phyloP scores from a whole-genome alignment of 2,113 vertebrate genomes.

The Pimephales promelas region DNA sequence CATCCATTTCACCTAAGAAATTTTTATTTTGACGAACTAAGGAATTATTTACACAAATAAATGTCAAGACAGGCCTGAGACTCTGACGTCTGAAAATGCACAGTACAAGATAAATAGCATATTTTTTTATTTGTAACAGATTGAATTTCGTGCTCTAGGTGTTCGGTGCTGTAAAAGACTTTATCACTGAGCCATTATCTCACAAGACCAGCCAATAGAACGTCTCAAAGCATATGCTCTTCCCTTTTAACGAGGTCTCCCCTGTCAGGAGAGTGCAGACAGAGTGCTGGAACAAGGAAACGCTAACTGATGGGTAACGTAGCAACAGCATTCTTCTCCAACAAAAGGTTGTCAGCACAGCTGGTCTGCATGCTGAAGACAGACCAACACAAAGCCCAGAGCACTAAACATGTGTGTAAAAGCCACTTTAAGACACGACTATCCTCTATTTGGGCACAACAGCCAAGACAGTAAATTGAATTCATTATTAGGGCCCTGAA shows the following conservation, averaged over 20 bases:
- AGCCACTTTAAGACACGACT: constrained; percentile 16
- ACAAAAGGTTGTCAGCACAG: constrained; percentile 59
- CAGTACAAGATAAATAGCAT: neutral
- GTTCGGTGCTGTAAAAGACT: constrained; percentile 16
- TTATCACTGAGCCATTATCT: constrained; percentile 30
- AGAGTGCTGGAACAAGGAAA: constrained; percentile 50
- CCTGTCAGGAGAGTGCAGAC: constrained; percentile 46
- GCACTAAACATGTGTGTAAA: constrained; percentile 20
- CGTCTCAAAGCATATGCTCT: constrained; percentile 7
- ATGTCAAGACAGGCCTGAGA: constrained; percentile 9
- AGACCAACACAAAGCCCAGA: constrained; percentile 39
- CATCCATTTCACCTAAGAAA: constrained; percentile 6
- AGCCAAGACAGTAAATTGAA: neutral
- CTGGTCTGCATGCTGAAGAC: constrained; percentile 49
- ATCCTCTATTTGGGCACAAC: constrained; percentile 10
- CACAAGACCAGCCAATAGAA: constrained; percentile 30
- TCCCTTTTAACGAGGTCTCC: constrained; percentile 44
- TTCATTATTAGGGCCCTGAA: neutral
- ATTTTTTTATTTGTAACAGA: neutral
- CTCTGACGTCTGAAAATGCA: constrained; percentile 11
- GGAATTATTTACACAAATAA: constrained; percentile 25
- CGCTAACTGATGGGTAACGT: constrained; percentile 50
- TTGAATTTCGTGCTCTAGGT: neutral
- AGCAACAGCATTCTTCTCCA: constrained; percentile 56
- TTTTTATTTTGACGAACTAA: neutral